Percentiles rank a stretch among this genome's conserved stretches.
Evolutionary conservation across 2,797 vertebrate genomes (phyloP).

Genomic region (Carduelis carduelis): DNA sequence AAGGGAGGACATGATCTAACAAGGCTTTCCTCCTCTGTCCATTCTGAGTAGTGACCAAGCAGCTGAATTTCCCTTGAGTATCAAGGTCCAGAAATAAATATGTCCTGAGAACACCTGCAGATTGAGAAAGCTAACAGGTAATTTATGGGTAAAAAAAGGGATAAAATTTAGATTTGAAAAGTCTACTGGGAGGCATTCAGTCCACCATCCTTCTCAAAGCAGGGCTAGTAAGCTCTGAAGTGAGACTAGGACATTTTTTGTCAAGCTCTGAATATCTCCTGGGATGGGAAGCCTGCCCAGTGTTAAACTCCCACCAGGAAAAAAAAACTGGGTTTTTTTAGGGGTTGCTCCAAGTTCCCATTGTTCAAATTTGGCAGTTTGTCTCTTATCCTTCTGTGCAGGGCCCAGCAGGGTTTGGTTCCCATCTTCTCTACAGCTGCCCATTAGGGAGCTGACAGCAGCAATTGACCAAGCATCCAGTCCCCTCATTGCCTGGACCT

Average conservation of each 20-base stretch:
- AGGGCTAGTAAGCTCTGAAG: not conserved
- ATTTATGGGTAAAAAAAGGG: not conserved
- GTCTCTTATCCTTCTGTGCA: not conserved
- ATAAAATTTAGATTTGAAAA: not conserved
- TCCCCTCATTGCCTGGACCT: not conserved
- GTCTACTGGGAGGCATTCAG: not conserved
- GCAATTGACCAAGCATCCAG: not conserved
- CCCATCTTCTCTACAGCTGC: not conserved
- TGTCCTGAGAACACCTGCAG: not conserved
- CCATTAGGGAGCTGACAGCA: not conserved
- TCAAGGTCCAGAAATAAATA: not conserved
- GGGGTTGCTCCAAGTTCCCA: not conserved
- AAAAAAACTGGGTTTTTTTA: rapidly evolving
- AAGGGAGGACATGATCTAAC: not conserved
- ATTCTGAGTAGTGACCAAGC: not conserved
- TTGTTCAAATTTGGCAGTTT: not conserved
- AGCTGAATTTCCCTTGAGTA: not conserved
- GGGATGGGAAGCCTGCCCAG: not conserved
- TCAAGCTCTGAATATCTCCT: not conserved
- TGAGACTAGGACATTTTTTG: not conserved
- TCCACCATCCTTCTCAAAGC: not conserved
- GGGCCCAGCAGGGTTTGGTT: not conserved
- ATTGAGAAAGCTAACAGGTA: not conserved
- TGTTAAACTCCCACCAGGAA: not conserved
- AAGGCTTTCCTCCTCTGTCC: not conserved